Base-by-base conservation (phyloP, 2,113 vertebrate genomes). In the Syngnathus floridae region DNA sequence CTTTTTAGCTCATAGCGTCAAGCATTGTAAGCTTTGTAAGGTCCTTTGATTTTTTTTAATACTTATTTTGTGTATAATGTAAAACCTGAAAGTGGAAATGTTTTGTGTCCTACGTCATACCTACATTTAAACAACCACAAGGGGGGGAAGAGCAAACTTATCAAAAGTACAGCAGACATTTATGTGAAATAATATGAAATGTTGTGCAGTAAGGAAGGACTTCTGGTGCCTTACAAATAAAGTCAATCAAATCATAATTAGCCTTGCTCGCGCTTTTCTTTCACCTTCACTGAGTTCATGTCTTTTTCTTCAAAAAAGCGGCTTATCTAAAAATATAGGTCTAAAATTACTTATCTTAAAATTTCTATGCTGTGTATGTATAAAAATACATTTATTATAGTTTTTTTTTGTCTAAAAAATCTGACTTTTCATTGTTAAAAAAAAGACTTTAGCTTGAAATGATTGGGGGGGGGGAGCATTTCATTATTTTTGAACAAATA, bases 201-300 rank as follows among this genome's bases (percentile, higher is more conserved):
- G 86, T 87, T 90, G 82, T 87, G 89, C 88, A 89, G 88, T 90
- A 90, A 90, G 87, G 87, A 90, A 88, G 86, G 88, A 90, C 87
- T 90, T 90, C 82, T 87, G 82, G 89, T 90, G 89, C 89, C 89
- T 90, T 90, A 90, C 88, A 88, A 90, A 90, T 90, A 90, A 90
- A 89, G 79, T 86, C 85, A 89, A 88, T 89, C 86, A 86, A 88
- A 87, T 86, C 73, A 76, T 68, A 64, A 71, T 19, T 45, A 26
- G 19, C 0, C 1, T 5, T 21, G 8, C 8, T 19, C 1, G 9
- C 17, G 64, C 19, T 4, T 12, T 73, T 13, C 62, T 43, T 71
- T 75, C 1, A 17, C 2, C 38, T 26, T 59, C 0, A 19, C 21
- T 2, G 13, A 41, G 40, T 41, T 9, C 40, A 31, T 31, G 26